Evolutionary conservation across 2,888 invertebrate genomes (phyloP).

Genomic region (Aspidiotus destructor): DNA sequence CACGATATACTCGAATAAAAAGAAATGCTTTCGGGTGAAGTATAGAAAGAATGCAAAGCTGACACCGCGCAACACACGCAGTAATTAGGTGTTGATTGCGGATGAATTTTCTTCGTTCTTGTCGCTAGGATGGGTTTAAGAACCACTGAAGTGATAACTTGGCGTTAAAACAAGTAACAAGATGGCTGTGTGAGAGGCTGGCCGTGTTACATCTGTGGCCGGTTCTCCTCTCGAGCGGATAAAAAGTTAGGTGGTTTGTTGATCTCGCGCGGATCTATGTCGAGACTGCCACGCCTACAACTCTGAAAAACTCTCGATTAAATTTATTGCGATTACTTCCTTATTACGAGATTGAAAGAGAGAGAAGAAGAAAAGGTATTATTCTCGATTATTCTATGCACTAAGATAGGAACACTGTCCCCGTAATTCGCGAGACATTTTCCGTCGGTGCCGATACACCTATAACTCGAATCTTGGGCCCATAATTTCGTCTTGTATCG

Average conservation of each 20-base stretch:
- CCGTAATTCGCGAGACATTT: no score
- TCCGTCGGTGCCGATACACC: no score
- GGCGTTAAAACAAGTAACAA: slow-evolving; percentile 27
- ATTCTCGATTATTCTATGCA: not conserved
- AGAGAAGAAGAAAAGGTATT: not conserved
- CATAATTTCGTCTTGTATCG: no score
- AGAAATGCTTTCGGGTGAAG: no score
- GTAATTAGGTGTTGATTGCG: slow-evolving; percentile 4
- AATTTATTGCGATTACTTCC: slow-evolving; percentile 30
- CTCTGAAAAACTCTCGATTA: slow-evolving; percentile 30
- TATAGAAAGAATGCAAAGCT: no score
- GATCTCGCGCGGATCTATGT: slow-evolving; percentile 28
- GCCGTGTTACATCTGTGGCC: slow-evolving; percentile 29
- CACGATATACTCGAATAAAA: no score
- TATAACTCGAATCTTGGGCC: no score
- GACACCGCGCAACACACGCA: not conserved
- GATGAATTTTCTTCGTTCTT: not conserved
- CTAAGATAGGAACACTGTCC: no score
- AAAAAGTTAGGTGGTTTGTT: slow-evolving; percentile 25
- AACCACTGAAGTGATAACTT: slow-evolving; percentile 30
- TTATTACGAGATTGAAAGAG: slow-evolving; percentile 15
- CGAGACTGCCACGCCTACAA: slow-evolving; percentile 31
- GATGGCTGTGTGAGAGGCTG: slow-evolving; percentile 31
- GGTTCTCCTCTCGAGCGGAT: slow-evolving; percentile 26
- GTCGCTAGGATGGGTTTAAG: slow-evolving; percentile 1